Percentiles rank a stretch among this genome's conserved stretches.
Evolutionary conservation across 1,140 invertebrate species (phyloP).

Genomic region (Eurosta solidaginis): DNA sequence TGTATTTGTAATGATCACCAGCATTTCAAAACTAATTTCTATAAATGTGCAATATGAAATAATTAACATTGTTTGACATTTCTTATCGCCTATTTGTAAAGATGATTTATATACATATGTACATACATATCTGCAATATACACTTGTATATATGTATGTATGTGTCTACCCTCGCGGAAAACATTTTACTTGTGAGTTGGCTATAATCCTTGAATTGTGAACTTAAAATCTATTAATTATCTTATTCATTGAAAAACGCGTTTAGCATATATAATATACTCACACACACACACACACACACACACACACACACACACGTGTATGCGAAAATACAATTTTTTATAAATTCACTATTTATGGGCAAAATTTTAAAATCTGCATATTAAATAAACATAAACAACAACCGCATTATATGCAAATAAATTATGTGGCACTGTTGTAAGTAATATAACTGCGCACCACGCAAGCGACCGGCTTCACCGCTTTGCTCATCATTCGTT

Average conservation of each 20-base stretch:
- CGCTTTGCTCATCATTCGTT: neutral
- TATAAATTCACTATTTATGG: neutral
- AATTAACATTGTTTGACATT: neutral
- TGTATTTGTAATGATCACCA: neutral
- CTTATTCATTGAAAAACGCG: neutral
- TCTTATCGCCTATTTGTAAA: neutral
- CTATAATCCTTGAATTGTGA: neutral
- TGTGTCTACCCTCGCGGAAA: neutral
- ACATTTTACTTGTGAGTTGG: neutral
- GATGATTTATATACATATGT: neutral
- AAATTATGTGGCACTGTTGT: slow-evolving; percentile 23
- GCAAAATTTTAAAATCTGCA: slow-evolving; percentile 2
- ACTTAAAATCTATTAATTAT: neutral
- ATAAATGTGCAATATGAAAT: neutral
- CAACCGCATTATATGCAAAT: neutral
- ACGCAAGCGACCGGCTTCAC: neutral
- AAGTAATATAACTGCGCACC: neutral
- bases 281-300: neutral
- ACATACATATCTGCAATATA: neutral
- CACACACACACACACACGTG: neutral
- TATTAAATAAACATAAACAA: slow-evolving; percentile 4
- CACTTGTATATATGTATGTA: neutral
- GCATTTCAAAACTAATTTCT: neutral
- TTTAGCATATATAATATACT: neutral
- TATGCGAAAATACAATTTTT: neutral